phyloP scores from a whole-genome alignment of 1,140 invertebrate species.

The Pomacea maculata region DNA sequence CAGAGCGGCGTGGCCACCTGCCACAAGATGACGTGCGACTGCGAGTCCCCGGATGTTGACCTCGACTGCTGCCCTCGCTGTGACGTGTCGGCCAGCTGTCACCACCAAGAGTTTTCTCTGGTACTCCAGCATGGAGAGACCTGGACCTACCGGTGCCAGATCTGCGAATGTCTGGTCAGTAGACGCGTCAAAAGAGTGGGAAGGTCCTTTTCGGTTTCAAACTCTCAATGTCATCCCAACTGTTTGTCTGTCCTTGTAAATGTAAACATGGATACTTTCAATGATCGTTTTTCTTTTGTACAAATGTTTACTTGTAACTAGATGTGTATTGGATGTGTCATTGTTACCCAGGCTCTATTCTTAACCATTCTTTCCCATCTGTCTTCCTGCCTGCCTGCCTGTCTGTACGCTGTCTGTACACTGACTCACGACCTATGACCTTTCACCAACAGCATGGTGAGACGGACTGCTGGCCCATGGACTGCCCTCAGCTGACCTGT shows the following conservation, averaged over 20 bases:
- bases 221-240: not conserved
- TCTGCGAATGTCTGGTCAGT: constrained; percentile 86
- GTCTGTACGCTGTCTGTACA: too few relatives aligned
- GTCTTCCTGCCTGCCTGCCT: too few relatives aligned
- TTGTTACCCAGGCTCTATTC: too few relatives aligned
- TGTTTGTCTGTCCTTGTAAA: not conserved
- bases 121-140: constrained; percentile 81
- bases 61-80: constrained; percentile 80
- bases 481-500: constrained; percentile 80
- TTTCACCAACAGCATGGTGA: constrained; percentile 76
- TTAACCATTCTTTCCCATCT: too few relatives aligned
- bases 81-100: constrained; percentile 75
- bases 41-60: constrained; percentile 62
- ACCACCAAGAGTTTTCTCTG: constrained; percentile 80
- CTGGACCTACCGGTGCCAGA: constrained; percentile 90
- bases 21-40: constrained; percentile 72
- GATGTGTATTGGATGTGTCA: not conserved
- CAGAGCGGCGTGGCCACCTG: constrained; percentile 74
- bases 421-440: not conserved
- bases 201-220: too few relatives aligned
- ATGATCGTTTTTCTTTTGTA: not conserved
- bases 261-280: not conserved
- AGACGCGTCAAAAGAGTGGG: too few relatives aligned
- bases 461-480: constrained; percentile 87
- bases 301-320: not conserved